Percentiles rank a stretch among this genome's conserved stretches.
Evolutionary conservation across 23 tunicate species (phyloP).

Genomic region (Trididemnum miniatum): DNA sequence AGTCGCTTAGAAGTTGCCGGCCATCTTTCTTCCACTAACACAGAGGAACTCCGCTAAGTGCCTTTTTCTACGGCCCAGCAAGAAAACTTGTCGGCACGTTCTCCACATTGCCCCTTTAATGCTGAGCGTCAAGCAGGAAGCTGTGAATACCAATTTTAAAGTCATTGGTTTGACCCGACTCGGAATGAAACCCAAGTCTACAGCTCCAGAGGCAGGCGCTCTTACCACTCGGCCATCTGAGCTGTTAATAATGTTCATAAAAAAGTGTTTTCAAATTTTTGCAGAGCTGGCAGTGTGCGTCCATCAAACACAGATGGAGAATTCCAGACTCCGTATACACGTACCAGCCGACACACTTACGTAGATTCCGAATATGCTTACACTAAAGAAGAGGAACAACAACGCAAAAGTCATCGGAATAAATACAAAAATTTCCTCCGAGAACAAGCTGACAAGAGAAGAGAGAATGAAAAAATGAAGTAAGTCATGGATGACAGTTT

Average conservation of each 20-base stretch:
- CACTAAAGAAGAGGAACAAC: slow-evolving; percentile 62
- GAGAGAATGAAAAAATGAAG: slow-evolving; percentile 41
- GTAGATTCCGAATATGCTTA: slow-evolving; percentile 84
- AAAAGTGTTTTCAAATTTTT: too few relatives aligned
- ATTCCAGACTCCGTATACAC: slow-evolving; percentile 66
- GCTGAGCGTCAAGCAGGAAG: too few relatives aligned
- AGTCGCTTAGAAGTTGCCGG: too few relatives aligned
- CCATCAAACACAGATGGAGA: slow-evolving; percentile 63
- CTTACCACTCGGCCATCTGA: neutral
- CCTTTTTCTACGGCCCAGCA: too few relatives aligned
- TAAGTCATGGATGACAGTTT: too few relatives aligned
- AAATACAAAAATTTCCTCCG: slow-evolving; percentile 56
- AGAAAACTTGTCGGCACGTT: too few relatives aligned
- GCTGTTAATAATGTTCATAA: too few relatives aligned
- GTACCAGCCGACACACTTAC: slow-evolving; percentile 70
- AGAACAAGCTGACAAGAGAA: slow-evolving; percentile 47
- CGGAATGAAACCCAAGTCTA: neutral
- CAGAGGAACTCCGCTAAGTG: too few relatives aligned
- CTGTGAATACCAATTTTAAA: too few relatives aligned
- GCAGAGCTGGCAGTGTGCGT: slow-evolving; percentile 75
- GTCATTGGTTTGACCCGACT: too few relatives aligned
- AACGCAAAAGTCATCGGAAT: slow-evolving; percentile 45
- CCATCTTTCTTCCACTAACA: too few relatives aligned
- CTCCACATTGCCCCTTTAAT: too few relatives aligned
- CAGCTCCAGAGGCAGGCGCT: neutral